Evolutionary conservation across 2,888 invertebrate genomes (phyloP).

Genomic region (Buathra laborator): DNA sequence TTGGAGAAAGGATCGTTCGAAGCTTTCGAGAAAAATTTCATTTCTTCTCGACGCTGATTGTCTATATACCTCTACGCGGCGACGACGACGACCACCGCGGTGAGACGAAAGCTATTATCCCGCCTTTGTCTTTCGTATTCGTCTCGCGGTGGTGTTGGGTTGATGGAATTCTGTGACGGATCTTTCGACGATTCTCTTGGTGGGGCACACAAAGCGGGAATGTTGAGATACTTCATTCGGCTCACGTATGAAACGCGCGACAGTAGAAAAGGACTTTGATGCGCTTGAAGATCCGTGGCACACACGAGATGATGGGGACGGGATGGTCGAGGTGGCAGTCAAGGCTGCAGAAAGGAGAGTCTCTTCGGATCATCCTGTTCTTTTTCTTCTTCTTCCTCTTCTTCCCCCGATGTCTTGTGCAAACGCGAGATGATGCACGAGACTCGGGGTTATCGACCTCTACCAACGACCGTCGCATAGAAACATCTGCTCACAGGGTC

Average conservation of each 20-base stretch:
- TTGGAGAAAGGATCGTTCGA: neutral
- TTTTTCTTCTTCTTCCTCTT: conserved; percentile 39
- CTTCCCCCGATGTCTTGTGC: conserved; percentile 31
- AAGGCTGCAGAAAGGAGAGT: conserved; percentile 79
- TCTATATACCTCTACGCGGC: neutral
- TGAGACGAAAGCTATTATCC: conserved; percentile 6
- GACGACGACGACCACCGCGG: neutral
- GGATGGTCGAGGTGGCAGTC: conserved; percentile 76
- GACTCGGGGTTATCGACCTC: conserved; percentile 62
- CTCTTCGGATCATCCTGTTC: conserved; percentile 55
- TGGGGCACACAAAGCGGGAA: conserved; percentile 30
- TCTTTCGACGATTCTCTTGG: conserved; percentile 3
- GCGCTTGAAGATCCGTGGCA: conserved; percentile 6
- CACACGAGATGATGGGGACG: conserved; percentile 24
- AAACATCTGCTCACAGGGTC: conserved; percentile 58
- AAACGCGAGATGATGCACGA: conserved; percentile 38
- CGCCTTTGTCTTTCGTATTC: conserved; percentile 4
- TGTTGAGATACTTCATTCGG: conserved; percentile 41
- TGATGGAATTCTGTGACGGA: conserved; percentile 35
- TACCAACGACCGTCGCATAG: conserved; percentile 31
- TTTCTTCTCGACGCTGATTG: conserved; percentile 16
- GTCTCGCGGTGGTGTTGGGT: neutral
- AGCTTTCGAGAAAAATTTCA: conserved; percentile 30
- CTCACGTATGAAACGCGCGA: conserved; percentile 43
- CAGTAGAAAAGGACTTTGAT: conserved; percentile 21